Conservation (phyloP, 2,797 vertebrate genomes). For the Artibeus lituratus region DNA sequence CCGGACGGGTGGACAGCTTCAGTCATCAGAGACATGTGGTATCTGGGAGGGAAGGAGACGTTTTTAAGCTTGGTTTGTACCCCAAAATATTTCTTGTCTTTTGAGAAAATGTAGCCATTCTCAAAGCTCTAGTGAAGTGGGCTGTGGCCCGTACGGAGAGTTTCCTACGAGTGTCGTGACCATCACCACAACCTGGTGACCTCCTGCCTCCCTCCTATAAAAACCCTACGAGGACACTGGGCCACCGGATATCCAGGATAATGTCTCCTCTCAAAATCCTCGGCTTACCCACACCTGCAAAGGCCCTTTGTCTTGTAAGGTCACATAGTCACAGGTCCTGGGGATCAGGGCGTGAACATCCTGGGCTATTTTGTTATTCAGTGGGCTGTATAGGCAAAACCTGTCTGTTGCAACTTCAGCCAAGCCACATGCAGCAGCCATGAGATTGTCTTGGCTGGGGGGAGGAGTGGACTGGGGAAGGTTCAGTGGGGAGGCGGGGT, state of each 20-base stretch:
- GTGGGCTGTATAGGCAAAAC: accelerated
- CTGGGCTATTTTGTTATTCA: not conserved
- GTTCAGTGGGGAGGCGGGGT: not conserved
- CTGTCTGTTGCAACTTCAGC: not conserved
- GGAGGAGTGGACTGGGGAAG: too few species aligned
- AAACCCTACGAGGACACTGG: not conserved
- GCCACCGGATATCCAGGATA: not conserved
- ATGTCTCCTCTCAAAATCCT: not conserved
- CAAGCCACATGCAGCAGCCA: not conserved
- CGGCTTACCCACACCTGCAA: too few species aligned
- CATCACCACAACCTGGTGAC: not conserved
- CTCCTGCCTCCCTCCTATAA: not conserved
- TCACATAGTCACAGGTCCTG: not conserved
- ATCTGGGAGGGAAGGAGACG: not conserved
- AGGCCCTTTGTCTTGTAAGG: not conserved
- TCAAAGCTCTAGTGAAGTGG: not conserved
- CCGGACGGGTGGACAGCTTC: not conserved
- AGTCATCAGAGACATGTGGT: accelerated
- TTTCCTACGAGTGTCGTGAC: not conserved
- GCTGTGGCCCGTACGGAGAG: too few species aligned
- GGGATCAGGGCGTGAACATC: not conserved
- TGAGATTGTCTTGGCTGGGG: not conserved
- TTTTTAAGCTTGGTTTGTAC: not conserved
- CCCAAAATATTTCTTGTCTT: not conserved
- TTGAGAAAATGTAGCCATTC: not conserved